These are phyloP conservation scores for Xenentodon cancila DNA, from an alignment of 2,797 vertebrate species.

Conservation along the genomic window DNA sequence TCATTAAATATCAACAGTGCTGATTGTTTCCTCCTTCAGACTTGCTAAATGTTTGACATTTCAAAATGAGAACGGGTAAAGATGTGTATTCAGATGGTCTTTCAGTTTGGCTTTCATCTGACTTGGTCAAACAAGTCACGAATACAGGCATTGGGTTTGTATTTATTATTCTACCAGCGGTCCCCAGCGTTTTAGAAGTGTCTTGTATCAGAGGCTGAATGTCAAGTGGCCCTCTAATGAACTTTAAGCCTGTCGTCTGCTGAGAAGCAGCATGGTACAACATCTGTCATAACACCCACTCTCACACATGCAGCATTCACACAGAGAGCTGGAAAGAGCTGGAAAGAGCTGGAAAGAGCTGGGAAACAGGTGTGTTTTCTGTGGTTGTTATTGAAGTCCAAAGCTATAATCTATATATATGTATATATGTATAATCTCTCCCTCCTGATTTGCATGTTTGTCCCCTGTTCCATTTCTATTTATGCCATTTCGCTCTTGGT, in stretches of 20 bases:
- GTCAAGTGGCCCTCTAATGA: constrained; percentile 63
- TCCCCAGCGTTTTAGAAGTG: constrained; percentile 55
- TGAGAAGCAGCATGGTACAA: constrained; percentile 68
- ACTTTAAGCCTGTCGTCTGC: constrained; percentile 61
- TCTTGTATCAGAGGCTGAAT: constrained; percentile 63
- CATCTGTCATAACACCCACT: constrained; percentile 76
- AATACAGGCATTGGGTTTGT: constrained; percentile 13
- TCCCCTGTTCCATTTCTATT: background rate
- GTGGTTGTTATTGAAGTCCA: constrained; percentile 11
- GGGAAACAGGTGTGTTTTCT: constrained; percentile 58
- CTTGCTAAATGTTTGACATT: constrained; percentile 11
- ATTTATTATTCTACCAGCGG: constrained; percentile 62
- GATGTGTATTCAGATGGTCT: background rate
- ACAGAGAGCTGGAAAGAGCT: constrained; percentile 35
- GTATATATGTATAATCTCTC: background rate
- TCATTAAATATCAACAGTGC: background rate
- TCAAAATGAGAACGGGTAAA: constrained; percentile 8
- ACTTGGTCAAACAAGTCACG: constrained; percentile 2
- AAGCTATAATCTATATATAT: too few relatives aligned
- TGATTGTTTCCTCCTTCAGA: background rate
- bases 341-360: constrained; percentile 44
- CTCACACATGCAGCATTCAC: constrained; percentile 19
- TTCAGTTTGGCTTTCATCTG: background rate
- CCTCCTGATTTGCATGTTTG: background rate
- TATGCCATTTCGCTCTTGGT: too few relatives aligned